phyloP scores from a whole-genome alignment of 2,888 invertebrate genomes.

The Cheilosia grossa region DNA sequence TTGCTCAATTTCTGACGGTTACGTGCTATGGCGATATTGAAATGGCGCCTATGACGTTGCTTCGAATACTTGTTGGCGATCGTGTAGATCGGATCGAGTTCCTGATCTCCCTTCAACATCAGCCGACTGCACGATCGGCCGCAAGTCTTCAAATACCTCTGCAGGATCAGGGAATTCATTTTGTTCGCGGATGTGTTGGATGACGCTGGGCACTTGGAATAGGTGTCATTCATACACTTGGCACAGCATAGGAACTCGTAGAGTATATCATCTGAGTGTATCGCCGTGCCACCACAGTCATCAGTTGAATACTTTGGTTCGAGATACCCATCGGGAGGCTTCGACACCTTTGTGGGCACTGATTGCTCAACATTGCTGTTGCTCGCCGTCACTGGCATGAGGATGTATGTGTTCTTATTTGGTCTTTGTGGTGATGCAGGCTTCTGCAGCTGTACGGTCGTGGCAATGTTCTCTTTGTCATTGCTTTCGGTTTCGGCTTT shows the following conservation, averaged over 20 bases:
- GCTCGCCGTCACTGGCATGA: slow-evolving; percentile 79
- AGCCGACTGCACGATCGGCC: slow-evolving; percentile 61
- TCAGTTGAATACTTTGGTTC: slow-evolving; percentile 81
- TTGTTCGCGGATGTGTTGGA: slow-evolving; percentile 49
- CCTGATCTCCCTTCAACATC: slow-evolving; percentile 34
- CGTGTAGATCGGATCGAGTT: slow-evolving; percentile 80
- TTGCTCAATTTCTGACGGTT: slow-evolving; percentile 76
- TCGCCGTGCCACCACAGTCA: slow-evolving; percentile 54
- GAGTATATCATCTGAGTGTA: slow-evolving; percentile 78
- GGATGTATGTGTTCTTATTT: slow-evolving; percentile 80
- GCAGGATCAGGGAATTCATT: slow-evolving; percentile 76
- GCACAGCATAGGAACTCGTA: slow-evolving; percentile 83
- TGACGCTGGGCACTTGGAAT: slow-evolving; percentile 68
- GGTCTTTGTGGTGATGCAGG: slow-evolving; percentile 36
- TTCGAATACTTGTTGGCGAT: slow-evolving; percentile 81
- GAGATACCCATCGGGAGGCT: slow-evolving; percentile 70
- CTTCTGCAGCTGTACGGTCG: slow-evolving; percentile 45
- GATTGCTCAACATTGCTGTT: slow-evolving; percentile 56
- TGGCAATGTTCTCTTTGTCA: slow-evolving; percentile 72
- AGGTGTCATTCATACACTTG: slow-evolving; percentile 82
- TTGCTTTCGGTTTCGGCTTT: slow-evolving; percentile 32
- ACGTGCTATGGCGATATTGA: slow-evolving; percentile 78
- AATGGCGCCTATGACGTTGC: slow-evolving; percentile 79
- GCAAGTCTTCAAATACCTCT: slow-evolving; percentile 78
- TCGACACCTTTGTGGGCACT: slow-evolving; percentile 36